Percentiles rank a stretch among this genome's conserved stretches.
Conservation (phyloP, 1,140 invertebrate species). For the Tachypleus tridentatus region DNA sequence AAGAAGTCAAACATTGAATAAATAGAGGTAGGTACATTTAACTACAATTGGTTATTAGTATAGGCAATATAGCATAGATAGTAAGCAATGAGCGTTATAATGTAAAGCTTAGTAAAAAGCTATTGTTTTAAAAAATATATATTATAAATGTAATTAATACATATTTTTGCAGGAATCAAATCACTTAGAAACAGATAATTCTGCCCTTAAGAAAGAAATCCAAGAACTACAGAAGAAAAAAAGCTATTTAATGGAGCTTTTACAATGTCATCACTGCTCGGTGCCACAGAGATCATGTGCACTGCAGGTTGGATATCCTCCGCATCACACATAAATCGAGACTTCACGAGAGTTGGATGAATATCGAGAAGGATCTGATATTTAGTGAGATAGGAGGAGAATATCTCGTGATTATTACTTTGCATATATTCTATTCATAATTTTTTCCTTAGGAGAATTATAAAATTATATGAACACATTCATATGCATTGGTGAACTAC, state of each 20-base stretch:
- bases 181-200: constrained; percentile 70
- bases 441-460: no score
- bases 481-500: no score
- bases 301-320: no score
- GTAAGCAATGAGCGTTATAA: background rate
- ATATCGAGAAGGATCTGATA: no score
- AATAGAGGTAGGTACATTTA: background rate
- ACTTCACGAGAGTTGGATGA: no score
- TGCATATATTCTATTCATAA: no score
- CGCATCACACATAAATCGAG: no score
- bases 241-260: constrained; percentile 55
- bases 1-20: background rate
- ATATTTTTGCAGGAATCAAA: constrained; percentile 55
- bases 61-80: no score
- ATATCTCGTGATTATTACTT: no score
- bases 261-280: constrained; percentile 28
- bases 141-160: background rate
- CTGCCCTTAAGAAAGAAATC: constrained; percentile 67
- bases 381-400: no score
- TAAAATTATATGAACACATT: no score
- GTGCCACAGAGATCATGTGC: no score
- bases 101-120: background rate
- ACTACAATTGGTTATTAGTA: background rate
- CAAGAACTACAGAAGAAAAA: constrained; percentile 59
- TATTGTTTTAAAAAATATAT: background rate